These are phyloP conservation scores for Chauna torquata DNA, from an alignment of 2,113 vertebrate genomes.

Conservation along the genomic window DNA sequence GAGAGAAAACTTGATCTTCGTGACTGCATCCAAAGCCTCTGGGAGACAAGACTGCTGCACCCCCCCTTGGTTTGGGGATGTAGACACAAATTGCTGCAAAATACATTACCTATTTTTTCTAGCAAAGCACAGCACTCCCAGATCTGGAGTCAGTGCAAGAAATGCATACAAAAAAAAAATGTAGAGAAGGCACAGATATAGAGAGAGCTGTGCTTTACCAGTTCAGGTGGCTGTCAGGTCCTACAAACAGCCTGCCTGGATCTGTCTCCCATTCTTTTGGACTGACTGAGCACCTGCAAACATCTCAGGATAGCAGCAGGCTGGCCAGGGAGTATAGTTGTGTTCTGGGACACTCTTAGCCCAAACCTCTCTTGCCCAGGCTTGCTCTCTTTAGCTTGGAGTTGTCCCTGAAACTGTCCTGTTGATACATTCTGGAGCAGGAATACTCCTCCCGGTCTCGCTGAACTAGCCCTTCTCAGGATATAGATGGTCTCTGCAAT, in stretches of 20 bases:
- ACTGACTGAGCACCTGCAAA: background rate
- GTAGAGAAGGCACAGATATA: background rate
- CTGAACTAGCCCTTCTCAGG: too few relatives aligned
- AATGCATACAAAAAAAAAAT: background rate
- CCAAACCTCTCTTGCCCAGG: too few relatives aligned
- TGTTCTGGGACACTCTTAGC: background rate
- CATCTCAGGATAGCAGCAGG: background rate
- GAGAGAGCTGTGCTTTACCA: background rate
- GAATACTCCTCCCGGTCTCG: accelerated
- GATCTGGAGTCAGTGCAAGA: background rate
- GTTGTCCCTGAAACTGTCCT: background rate
- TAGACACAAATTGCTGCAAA: background rate
- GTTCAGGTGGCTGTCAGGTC: background rate
- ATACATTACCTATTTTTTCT: background rate
- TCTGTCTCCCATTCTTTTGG: background rate
- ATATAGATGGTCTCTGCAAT: accelerated
- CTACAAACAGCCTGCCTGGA: background rate
- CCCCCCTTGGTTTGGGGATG: background rate
- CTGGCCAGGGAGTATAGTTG: background rate
- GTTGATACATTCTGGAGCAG: accelerated
- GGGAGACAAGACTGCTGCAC: too few relatives aligned
- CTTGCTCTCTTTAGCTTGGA: background rate
- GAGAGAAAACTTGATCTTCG: background rate
- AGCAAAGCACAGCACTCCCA: background rate
- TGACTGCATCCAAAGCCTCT: background rate